phyloP scores from a whole-genome alignment of 2,888 invertebrate species.

The Limnephilus rhombicus region DNA sequence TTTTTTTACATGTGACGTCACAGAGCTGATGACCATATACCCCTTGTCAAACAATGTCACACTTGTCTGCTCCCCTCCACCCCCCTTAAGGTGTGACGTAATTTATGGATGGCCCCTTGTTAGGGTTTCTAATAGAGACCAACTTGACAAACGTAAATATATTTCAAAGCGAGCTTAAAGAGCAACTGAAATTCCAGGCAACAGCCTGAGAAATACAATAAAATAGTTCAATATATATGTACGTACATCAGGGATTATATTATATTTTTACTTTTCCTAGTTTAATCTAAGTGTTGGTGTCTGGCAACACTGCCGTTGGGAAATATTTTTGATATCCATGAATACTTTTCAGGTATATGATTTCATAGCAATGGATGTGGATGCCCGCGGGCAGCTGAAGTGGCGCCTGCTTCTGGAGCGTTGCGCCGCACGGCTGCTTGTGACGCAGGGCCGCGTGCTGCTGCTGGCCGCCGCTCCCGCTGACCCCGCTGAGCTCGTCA shows the following conservation, averaged over 20 bases:
- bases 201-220: too few relatives aligned
- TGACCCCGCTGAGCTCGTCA: conserved; percentile 62
- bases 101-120: too few relatives aligned
- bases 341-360: conserved; percentile 74
- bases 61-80: too few relatives aligned
- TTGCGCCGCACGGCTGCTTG: conserved; percentile 77
- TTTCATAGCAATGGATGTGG: conserved; percentile 75
- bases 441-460: conserved; percentile 61
- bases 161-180: too few relatives aligned
- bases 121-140: too few relatives aligned
- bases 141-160: too few relatives aligned
- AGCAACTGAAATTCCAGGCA: too few relatives aligned
- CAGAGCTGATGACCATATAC: too few relatives aligned
- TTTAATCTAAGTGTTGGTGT: background rate
- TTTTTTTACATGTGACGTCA: too few relatives aligned
- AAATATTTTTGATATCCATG: background rate
- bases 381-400: conserved; percentile 78
- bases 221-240: background rate
- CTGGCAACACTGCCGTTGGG: background rate
- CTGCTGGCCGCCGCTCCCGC: conserved; percentile 53
- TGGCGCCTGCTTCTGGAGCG: conserved; percentile 83
- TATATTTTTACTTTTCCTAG: background rate
- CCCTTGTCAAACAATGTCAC: too few relatives aligned
- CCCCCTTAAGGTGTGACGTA: too few relatives aligned
- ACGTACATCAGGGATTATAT: background rate